These are phyloP conservation scores for Nyctibius grandis DNA, from an alignment of 2,797 vertebrate species.

Conservation along the genomic window DNA sequence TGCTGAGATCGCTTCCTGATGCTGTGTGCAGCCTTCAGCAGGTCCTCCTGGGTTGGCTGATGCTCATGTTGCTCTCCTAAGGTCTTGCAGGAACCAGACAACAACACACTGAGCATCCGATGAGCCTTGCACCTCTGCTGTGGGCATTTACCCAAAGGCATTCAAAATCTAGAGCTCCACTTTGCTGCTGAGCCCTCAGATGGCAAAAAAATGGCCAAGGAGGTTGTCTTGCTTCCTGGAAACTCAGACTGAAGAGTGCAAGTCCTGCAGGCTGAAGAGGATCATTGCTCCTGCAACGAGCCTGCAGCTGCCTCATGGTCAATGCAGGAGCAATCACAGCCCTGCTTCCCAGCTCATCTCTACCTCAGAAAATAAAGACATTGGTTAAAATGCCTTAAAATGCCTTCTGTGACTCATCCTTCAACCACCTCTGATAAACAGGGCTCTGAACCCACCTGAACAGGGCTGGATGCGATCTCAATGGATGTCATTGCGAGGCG, in stretches of 20 bases:
- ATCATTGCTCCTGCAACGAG: neutral
- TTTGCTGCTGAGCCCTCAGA: neutral
- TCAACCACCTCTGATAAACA: neutral
- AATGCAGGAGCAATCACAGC: neutral
- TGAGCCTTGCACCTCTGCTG: neutral
- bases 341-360: neutral
- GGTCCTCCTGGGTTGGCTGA: accelerated
- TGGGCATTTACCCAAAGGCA: neutral
- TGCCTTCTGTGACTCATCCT: neutral
- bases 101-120: neutral
- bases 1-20: accelerated
- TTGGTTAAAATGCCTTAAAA: neutral
- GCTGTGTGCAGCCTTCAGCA: neutral
- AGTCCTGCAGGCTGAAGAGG: neutral
- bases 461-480: neutral
- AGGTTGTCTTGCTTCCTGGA: neutral
- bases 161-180: neutral
- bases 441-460: neutral
- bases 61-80: neutral
- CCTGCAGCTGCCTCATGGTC: neutral
- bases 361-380: neutral
- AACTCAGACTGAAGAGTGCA: neutral
- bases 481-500: neutral
- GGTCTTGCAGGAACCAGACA: neutral
- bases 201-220: neutral